Base-by-base conservation (phyloP, 1,140 invertebrate genomes). In the Carposina sasakii region DNA sequence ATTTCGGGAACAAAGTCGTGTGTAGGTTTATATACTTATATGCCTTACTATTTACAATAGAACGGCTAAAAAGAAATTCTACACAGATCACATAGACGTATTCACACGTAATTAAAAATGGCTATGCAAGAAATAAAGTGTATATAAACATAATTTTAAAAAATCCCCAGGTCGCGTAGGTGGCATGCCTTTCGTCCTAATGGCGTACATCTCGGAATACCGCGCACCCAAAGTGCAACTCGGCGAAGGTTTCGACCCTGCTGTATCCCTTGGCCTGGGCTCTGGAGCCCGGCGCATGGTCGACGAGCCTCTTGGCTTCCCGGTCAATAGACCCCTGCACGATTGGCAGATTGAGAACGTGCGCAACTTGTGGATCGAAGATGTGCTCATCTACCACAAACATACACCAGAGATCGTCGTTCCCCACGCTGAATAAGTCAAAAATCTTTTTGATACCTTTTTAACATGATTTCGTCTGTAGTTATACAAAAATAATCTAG, bases 341-440 rank as follows among this genome's bases (percentile, higher is more conserved):
- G 75, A 81, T 26, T 85, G 82, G 65, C 85, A 86, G 63, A 85
- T 88, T 59, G 63, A 87, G 34, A 71, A 86, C 22, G 71, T 88
- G 3, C 89, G 90, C 63, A 89, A 91, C 62, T 86, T 88, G 54
- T 85, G 86, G 63, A 45, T 73, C 15, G 75, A 89, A 39, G 90
- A 91, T 51, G 86, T 92, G 13, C 71, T 84, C 45, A 89, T 92
- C 55, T 87, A 87, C 72, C 89, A 91, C 62, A 89, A 90, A 59
- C 76, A 78, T 8, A 87, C 87, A 6, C 81, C 85, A 12, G 88
- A 88, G 52, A 55, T 74, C 6, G 30, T 41, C n/a, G 57, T 67
- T 2, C 57, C 58, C 5, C 55, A 65, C 30, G 15, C 15, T 26
- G 39, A 52, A 57, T 50, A 47, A 30, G 26, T 21, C 3, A 20